phyloP scores from a whole-genome alignment of 2,113 vertebrate genomes.

The Gadus chalcogrammus region DNA sequence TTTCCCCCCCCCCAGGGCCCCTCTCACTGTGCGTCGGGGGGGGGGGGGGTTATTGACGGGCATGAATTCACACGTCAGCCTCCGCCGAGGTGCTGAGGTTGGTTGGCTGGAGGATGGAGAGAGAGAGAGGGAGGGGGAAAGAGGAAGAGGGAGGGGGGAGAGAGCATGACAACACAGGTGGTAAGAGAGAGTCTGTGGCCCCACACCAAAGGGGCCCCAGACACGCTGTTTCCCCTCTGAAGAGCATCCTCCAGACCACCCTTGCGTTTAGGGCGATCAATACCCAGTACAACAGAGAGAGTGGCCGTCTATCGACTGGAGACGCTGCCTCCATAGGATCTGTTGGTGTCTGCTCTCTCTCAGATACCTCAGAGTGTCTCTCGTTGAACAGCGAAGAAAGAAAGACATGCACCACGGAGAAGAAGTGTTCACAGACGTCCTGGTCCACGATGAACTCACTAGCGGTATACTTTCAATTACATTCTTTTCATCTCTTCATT shows the following conservation, averaged over 20 bases:
- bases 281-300: constrained; percentile 29
- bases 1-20: constrained; percentile 60
- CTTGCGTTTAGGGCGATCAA: constrained; percentile 71
- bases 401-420: no score
- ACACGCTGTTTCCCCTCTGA: constrained; percentile 40
- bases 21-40: constrained; percentile 33
- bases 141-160: constrained; percentile 6
- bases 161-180: constrained; percentile 37
- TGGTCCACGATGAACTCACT: no score
- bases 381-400: no score
- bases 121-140: constrained; percentile 30
- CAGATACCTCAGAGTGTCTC: no score
- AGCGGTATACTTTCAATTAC: no score
- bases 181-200: no score
- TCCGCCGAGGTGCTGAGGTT: constrained; percentile 53
- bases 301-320: no score
- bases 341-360: no score
- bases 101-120: neutral
- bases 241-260: constrained; percentile 57
- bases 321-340: no score
- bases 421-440: no score
- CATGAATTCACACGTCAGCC: constrained; percentile 75
- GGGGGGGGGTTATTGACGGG: constrained; percentile 73
- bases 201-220: constrained; percentile 4
- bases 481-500: no score